Conservation (phyloP, 1,140 invertebrate genomes). For the Drosophila micromelanica region DNA sequence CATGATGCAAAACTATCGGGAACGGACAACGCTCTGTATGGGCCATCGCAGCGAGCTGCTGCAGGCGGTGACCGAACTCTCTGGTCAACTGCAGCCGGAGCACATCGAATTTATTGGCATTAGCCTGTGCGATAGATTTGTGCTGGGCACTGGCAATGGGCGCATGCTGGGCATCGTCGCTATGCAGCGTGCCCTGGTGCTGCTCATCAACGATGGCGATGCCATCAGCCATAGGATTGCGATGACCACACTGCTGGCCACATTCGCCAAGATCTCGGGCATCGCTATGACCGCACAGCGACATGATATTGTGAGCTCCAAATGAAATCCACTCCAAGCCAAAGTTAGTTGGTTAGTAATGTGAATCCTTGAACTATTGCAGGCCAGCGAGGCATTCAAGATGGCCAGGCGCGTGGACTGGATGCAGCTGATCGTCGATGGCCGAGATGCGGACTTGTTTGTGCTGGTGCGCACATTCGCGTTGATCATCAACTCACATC, state of each 20-base stretch:
- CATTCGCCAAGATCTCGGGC: slow-evolving; percentile 9
- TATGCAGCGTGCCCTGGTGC: slow-evolving; percentile 12
- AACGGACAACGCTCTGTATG: slow-evolving; percentile 1
- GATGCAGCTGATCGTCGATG: neutral
- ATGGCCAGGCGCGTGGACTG: slow-evolving; percentile 24
- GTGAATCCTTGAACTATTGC: neutral
- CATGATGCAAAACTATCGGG: slow-evolving; percentile 21
- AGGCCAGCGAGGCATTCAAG: slow-evolving; percentile 15
- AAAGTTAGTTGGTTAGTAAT: neutral
- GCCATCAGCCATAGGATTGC: slow-evolving; percentile 1
- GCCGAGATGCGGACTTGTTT: slow-evolving; percentile 10
- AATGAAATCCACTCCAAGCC: too few relatives aligned
- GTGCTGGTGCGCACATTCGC: slow-evolving; percentile 20
- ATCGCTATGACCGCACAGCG: neutral
- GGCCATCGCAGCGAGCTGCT: slow-evolving; percentile 4
- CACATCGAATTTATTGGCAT: slow-evolving; percentile 9
- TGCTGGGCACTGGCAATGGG: neutral
- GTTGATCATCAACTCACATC: slow-evolving; percentile 10
- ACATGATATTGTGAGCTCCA: slow-evolving; percentile 12
- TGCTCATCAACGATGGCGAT: neutral
- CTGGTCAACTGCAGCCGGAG: neutral
- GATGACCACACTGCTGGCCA: slow-evolving; percentile 20
- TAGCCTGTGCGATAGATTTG: slow-evolving; percentile 20
- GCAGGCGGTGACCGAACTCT: slow-evolving; percentile 7
- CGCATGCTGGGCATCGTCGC: slow-evolving; percentile 14